A percentile compares a stretch with the other conserved stretches of the same genome.
Conservation (phyloP, 2,888 invertebrate genomes). For the Nomada ruficornis region DNA sequence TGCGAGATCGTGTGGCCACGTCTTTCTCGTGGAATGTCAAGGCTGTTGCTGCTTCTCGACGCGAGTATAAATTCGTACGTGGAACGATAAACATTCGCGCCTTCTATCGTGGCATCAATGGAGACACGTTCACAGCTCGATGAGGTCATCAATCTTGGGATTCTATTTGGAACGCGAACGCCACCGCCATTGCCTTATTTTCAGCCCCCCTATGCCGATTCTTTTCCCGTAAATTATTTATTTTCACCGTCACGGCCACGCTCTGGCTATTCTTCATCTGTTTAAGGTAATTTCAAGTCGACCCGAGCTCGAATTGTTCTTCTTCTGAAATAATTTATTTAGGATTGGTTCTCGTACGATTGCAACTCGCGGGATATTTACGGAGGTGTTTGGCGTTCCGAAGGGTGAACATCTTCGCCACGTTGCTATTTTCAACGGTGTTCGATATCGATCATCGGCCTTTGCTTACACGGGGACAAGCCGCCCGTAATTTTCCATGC, state of each 20-base stretch:
- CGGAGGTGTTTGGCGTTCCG: slow-evolving; percentile 36
- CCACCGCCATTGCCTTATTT: neutral
- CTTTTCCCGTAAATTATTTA: neutral
- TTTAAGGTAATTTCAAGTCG: too few species aligned
- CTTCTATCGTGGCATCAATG: slow-evolving; percentile 57
- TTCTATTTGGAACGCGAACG: slow-evolving; percentile 21
- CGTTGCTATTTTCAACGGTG: slow-evolving; percentile 58
- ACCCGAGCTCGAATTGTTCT: slow-evolving; percentile 8
- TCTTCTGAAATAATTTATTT: slow-evolving; percentile 45
- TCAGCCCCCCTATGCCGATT: neutral
- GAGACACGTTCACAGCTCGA: slow-evolving; percentile 40
- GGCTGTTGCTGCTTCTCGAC: slow-evolving; percentile 50
- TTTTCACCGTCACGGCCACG: neutral
- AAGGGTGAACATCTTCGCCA: slow-evolving; percentile 51
- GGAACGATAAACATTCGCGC: slow-evolving; percentile 55
- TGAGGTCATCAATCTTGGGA: slow-evolving; percentile 62
- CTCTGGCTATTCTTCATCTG: too few species aligned
- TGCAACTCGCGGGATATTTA: slow-evolving; percentile 41
- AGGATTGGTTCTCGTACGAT: slow-evolving; percentile 36
- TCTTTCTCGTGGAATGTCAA: slow-evolving; percentile 68
- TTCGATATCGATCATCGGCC: slow-evolving; percentile 61
- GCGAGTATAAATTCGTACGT: slow-evolving; percentile 63
- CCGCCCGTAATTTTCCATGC: slow-evolving; percentile 62
- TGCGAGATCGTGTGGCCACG: slow-evolving; percentile 56
- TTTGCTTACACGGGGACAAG: slow-evolving; percentile 15